phyloP scores from a whole-genome alignment of 2,797 vertebrate genomes.

The Bryconaethiops microstoma region DNA sequence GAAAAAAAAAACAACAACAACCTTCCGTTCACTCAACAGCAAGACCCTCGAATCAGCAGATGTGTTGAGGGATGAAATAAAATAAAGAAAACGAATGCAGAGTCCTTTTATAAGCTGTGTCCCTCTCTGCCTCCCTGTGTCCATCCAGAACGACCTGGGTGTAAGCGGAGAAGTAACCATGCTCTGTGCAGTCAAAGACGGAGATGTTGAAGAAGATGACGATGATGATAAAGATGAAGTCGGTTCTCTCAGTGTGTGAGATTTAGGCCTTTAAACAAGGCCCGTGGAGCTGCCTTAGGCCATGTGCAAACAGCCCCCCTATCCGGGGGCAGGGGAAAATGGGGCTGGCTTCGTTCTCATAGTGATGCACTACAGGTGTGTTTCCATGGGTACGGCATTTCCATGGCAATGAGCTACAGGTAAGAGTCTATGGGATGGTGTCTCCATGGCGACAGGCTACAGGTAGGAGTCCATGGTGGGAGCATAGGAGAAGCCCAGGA shows the following conservation, averaged over 20 bases:
- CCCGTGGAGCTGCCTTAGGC: slow-evolving; percentile 86
- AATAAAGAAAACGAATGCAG: not conserved
- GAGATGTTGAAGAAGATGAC: slow-evolving; percentile 69
- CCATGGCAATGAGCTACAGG: slow-evolving; percentile 59
- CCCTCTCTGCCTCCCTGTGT: slow-evolving; percentile 34
- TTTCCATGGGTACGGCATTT: slow-evolving; percentile 75
- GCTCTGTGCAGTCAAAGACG: slow-evolving; percentile 45
- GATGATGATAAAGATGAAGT: slow-evolving; percentile 34
- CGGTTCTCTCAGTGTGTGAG: slow-evolving; percentile 73
- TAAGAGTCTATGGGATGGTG: slow-evolving; percentile 56
- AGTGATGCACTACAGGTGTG: slow-evolving; percentile 79
- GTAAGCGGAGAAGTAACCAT: slow-evolving; percentile 50
- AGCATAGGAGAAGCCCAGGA: slow-evolving; percentile 94
- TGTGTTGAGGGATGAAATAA: slow-evolving; percentile 1
- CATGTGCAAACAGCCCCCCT: slow-evolving; percentile 86
- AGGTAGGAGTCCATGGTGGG: slow-evolving; percentile 79
- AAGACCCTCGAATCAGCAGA: slow-evolving; percentile 26
- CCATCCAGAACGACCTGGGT: slow-evolving; percentile 25
- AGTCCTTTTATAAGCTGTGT: slow-evolving; percentile 29
- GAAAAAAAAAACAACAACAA: slow-evolving; percentile 10
- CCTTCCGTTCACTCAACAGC: slow-evolving; percentile 37
- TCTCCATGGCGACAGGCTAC: slow-evolving; percentile 24
- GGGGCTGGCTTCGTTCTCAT: slow-evolving; percentile 56
- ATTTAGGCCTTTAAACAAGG: slow-evolving; percentile 75
- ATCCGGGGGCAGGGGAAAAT: slow-evolving; percentile 50